Conservation (phyloP, 2,113 vertebrate genomes). For the Tichodroma muraria region DNA sequence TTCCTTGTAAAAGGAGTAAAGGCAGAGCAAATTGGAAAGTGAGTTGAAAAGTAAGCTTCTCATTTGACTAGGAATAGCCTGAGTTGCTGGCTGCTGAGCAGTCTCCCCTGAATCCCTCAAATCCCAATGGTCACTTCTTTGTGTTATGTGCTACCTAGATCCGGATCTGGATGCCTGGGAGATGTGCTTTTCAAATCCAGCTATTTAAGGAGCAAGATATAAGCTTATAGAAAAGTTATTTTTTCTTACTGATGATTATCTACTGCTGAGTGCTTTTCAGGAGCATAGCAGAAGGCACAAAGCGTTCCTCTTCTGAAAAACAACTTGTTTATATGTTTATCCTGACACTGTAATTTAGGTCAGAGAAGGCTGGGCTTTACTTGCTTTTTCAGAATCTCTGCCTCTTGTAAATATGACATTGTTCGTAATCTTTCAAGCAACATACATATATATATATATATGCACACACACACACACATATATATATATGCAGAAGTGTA, state of each 20-base stretch:
- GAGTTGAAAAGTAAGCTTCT: neutral
- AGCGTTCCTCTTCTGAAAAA: neutral
- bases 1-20: neutral
- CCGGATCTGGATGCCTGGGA: neutral
- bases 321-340: neutral
- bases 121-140: neutral
- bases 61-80: neutral
- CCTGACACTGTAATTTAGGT: neutral
- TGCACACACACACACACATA: neutral
- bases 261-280: neutral
- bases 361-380: neutral
- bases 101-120: neutral
- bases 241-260: neutral
- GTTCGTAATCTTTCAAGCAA: neutral
- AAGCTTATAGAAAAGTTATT: neutral
- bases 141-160: neutral
- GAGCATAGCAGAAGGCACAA: neutral
- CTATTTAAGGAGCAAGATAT: neutral
- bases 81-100: neutral
- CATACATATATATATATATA: rapidly evolving
- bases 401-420: neutral
- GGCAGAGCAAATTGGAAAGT: neutral
- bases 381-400: neutral
- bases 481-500: neutral
- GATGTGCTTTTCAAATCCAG: neutral